Conservation (phyloP, 2,113 vertebrate species). For the Zosterops hypoxanthus region DNA sequence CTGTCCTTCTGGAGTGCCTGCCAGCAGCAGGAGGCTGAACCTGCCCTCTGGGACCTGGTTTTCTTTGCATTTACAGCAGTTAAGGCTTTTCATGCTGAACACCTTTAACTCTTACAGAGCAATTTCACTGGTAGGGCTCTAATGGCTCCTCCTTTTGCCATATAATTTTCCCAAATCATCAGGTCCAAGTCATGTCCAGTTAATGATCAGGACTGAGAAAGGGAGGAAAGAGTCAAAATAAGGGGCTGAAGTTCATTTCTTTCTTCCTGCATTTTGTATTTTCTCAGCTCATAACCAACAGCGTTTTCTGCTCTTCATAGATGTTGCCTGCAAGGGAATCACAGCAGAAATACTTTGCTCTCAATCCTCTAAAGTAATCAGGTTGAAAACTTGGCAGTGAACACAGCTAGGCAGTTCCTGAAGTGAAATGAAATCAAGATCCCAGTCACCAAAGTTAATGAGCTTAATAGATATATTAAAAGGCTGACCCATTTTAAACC, state of each 20-base stretch:
- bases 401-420: neutral
- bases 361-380: neutral
- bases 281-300: neutral
- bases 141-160: neutral
- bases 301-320: neutral
- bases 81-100: neutral
- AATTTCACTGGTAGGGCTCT: neutral
- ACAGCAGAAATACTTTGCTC: neutral
- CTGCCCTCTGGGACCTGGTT: neutral
- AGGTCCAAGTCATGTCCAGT: neutral
- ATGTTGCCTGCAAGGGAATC: neutral
- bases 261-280: neutral
- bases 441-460: neutral
- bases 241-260: neutral
- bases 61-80: neutral
- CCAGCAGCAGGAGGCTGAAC: neutral
- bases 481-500: neutral
- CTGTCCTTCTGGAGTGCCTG: slow-evolving; percentile 21
- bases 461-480: neutral
- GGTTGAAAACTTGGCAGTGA: neutral
- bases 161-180: neutral
- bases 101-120: neutral
- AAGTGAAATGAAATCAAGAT: neutral
- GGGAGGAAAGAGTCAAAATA: neutral
- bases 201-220: neutral